Evolutionary conservation across 2,888 invertebrate genomes (phyloP), one percentile per base, ranked within the genome.

Genomic region (Seira musarum): DNA sequence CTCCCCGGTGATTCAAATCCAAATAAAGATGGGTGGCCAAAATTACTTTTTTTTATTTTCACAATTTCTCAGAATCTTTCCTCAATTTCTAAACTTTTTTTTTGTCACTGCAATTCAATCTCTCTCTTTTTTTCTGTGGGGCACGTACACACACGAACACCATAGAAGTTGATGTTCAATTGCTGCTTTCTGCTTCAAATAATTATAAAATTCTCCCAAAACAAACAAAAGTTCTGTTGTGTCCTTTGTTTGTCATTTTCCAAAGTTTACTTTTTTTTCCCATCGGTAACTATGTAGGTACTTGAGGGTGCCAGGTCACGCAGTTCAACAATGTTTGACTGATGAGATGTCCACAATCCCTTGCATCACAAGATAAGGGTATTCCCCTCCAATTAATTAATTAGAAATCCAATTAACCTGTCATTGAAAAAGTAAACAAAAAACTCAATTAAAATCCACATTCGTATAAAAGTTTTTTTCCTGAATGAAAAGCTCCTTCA

Each of bases 391-490:
- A 66, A 77, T 77, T 77, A 70, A 70, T 77, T 77, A 70, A n/a
- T n/a, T n/a, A 30, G 30, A 40, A 70, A 66, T 57, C 25, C 77
- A 53, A 77, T 77, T 69, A 77, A 71, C 77, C 77, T 70, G 70
- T 77, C 66, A 66, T 35, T 69, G 69, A 35, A 76, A 76, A 71
- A 76, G 46, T 5, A 30, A 67, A 64, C 53, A 49, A 57, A 68
- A 66, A 68, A 68, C 68, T 68, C 68, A 57, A 68, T 68, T 68
- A 68, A 25, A 68, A n/a, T n/a, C n/a, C n/a, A n/a, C n/a, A n/a
- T n/a, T n/a, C n/a, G n/a, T n/a, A n/a, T n/a, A n/a, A n/a, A n/a
- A n/a, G n/a, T n/a, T n/a, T n/a, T n/a, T n/a, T n/a, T n/a, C n/a
- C n/a, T n/a, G n/a, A n/a, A n/a, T n/a, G n/a, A n/a, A n/a, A n/a